Evolutionary conservation across 2,797 vertebrate species (phyloP).

Genomic region (Galago senegalensis): DNA sequence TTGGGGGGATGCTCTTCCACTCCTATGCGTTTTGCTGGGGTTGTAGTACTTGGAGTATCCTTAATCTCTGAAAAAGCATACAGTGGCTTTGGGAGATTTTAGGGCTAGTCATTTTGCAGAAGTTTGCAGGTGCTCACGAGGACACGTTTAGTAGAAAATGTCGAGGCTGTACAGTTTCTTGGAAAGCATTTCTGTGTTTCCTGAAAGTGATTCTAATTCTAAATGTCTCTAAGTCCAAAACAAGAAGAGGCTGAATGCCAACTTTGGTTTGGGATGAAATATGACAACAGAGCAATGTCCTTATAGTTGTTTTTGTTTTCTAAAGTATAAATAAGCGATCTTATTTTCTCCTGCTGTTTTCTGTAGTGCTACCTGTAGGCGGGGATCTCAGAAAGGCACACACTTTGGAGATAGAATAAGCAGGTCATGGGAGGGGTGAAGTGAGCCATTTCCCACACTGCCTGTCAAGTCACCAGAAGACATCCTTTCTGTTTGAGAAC

Average conservation of each 20-base stretch:
- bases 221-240: slow-evolving; percentile 57
- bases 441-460: not conserved
- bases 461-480: not conserved
- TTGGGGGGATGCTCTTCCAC: slow-evolving; percentile 79
- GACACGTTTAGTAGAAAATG: slow-evolving; percentile 29
- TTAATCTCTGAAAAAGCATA: slow-evolving; percentile 37
- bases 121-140: not conserved
- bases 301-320: slow-evolving; percentile 17
- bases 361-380: not conserved
- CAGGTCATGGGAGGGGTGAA: not conserved
- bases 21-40: slow-evolving; percentile 76
- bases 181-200: slow-evolving; percentile 19
- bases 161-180: not conserved
- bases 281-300: slow-evolving; percentile 7
- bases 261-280: not conserved
- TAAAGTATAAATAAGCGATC: not conserved
- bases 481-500: slow-evolving; percentile 11
- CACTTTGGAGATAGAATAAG: not conserved
- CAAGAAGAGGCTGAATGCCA: not conserved
- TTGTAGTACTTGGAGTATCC: slow-evolving; percentile 38
- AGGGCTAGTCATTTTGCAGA: slow-evolving; percentile 27
- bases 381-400: not conserved
- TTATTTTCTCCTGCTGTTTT: slow-evolving; percentile 20
- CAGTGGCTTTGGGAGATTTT: slow-evolving; percentile 6
- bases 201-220: slow-evolving; percentile 39